Base-by-base conservation (phyloP, 1,140 invertebrate species). In the Wasmannia auropunctata region DNA sequence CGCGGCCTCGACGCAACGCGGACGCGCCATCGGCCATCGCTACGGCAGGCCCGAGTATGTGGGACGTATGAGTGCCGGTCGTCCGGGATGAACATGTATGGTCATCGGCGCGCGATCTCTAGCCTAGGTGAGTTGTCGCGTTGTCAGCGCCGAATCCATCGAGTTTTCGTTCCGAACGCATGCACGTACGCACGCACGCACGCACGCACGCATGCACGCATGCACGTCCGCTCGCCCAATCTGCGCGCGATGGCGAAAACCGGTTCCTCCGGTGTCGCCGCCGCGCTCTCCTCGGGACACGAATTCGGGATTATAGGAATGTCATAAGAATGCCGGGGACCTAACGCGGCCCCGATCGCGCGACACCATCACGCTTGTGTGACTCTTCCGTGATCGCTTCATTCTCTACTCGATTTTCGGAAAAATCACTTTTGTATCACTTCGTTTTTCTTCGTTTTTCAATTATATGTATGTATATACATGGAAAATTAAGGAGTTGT, bases 51-150 rank as follows among this genome's bases (percentile, higher is more conserved):
- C 70, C 4, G 72, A 83, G 67, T 92, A 91, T 92, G 91, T 93
- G 88, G 92, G 87, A 93, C 92, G 89, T 92, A 92, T 91, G 87
- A n/a, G 87, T 86, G 34, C 80, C 87, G 79, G 88, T 83, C 88
- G 75, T 88, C 86, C 63, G 81, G 63, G 88, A 91, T 93, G 90
- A 87, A 91, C 92, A 88, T 91, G 87, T 92, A 93, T 91, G 92
- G 92, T 62, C 91, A 92, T 88, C 87, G n/a, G 49, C 65, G 80
- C 60, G 75, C 37, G 51, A 80, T 83, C 85, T 88, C 85, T 90
- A 81, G 84, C 37, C 60, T 62, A 56, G 54, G 58, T 37, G 43
- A 58, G 74, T n/a, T n/a, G 70, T 43, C 49, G 69, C 58, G 10
- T 11, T 10, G 75, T 77, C 43, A 77, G 34, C 40, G 84, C 86